Conservation (phyloP, 2,888 invertebrate species). For the Autographa gamma region DNA sequence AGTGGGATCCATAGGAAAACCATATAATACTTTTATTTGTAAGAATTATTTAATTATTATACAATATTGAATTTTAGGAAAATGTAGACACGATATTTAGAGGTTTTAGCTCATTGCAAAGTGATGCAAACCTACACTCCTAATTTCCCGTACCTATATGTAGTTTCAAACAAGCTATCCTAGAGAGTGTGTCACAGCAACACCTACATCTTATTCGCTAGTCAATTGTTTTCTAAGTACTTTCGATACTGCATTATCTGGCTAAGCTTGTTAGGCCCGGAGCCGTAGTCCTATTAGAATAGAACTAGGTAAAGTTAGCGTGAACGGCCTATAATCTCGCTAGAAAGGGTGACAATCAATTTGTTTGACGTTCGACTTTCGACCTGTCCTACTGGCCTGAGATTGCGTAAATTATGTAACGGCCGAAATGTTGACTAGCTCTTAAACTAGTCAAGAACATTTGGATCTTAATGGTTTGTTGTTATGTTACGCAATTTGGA, state of each 20-base stretch:
- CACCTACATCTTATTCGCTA: background rate
- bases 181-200: background rate
- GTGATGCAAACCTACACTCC: no score
- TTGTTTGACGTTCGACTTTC: conserved; percentile 23
- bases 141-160: background rate
- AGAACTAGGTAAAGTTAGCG: conserved; percentile 39
- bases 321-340: conserved; percentile 51
- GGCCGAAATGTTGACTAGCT: conserved; percentile 33
- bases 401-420: conserved; percentile 54
- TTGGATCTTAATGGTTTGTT: conserved; percentile 36
- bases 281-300: conserved; percentile 40
- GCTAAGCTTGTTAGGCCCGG: background rate
- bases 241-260: background rate
- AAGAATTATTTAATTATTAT: no score
- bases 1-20: no score
- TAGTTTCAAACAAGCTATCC: background rate
- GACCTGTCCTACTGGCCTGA: conserved; percentile 50
- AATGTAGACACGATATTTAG: no score
- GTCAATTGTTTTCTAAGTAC: conserved; percentile 4
- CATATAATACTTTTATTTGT: no score
- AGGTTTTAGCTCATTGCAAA: background rate
- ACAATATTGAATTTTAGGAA: no score
- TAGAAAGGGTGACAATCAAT: conserved; percentile 63
- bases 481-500: conserved; percentile 54
- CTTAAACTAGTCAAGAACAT: conserved; percentile 13